Conservation (phyloP, 2,797 vertebrate genomes). For the Lepidocolaptes lacrymiger region DNA sequence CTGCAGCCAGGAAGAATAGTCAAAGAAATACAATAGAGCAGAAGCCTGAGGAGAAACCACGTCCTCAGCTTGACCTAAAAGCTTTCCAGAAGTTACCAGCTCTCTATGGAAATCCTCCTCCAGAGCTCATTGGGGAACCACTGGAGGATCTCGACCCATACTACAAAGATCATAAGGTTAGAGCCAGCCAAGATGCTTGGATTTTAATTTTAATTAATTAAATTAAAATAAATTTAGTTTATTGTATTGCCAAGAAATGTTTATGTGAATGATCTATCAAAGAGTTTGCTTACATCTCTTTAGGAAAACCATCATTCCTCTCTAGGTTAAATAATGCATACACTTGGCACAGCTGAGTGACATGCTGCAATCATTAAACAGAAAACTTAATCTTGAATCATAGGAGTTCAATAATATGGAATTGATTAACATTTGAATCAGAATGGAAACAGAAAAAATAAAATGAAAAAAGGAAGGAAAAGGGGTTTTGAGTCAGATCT, state of each 20-base stretch:
- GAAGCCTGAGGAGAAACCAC: constrained; percentile 72
- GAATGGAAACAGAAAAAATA: neutral
- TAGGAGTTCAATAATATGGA: neutral
- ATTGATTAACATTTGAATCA: neutral
- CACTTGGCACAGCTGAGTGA: neutral
- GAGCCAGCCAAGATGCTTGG: neutral
- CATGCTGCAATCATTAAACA: neutral
- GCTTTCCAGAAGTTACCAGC: constrained; percentile 91
- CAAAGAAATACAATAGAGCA: constrained; percentile 40
- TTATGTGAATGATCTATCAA: neutral
- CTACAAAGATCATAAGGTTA: constrained; percentile 89
- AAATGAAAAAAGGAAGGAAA: neutral
- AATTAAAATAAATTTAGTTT: neutral
- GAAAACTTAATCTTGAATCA: neutral
- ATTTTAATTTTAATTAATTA: neutral
- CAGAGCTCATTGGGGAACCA: constrained; percentile 88
- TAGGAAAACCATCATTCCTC: neutral
- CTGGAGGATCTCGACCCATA: constrained; percentile 94
- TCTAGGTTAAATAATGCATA: neutral
- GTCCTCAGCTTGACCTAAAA: constrained; percentile 87
- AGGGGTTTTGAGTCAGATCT: accelerated
- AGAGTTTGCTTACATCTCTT: neutral
- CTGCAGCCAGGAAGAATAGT: constrained; percentile 79
- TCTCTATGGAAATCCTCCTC: constrained; percentile 90
- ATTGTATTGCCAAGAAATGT: neutral